Evolutionary conservation across 1,140 invertebrate species (phyloP).

Genomic region (Gonioctena quinquepunctata): DNA sequence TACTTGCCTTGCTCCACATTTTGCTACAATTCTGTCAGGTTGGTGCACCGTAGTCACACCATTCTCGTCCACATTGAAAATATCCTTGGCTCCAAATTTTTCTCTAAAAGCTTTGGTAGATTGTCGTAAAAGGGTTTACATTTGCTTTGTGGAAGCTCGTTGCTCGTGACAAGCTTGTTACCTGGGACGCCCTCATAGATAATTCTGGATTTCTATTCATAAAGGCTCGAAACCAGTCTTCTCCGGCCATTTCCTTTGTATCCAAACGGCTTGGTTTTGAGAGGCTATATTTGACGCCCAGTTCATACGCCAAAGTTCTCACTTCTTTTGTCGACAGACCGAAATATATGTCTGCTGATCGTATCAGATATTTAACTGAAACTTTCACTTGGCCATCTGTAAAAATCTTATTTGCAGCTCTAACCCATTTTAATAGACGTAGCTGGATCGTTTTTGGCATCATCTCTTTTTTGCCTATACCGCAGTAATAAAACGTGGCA

Average conservation of each 20-base stretch:
- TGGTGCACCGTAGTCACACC: conserved; percentile 58
- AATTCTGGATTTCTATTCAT: conserved; percentile 56
- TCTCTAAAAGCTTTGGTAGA: conserved; percentile 44
- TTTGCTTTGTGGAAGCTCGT: conserved; percentile 57
- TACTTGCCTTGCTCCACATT: conserved; percentile 55
- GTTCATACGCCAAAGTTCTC: conserved; percentile 38
- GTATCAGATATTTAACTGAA: conserved; percentile 29
- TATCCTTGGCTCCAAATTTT: conserved; percentile 44
- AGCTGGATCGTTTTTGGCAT: too few species aligned
- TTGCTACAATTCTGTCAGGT: conserved; percentile 49
- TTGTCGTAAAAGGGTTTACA: conserved; percentile 51
- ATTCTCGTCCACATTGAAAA: conserved; percentile 59
- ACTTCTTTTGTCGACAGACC: conserved; percentile 37
- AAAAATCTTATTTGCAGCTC: too few species aligned
- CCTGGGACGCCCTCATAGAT: conserved; percentile 54
- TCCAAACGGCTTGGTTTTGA: conserved; percentile 36
- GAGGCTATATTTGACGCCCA: conserved; percentile 37
- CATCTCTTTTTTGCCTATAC: too few species aligned
- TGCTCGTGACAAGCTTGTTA: conserved; percentile 43
- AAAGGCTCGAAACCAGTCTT: conserved; percentile 57
- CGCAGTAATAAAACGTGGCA: too few species aligned
- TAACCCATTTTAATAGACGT: too few species aligned
- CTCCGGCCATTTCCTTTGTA: conserved; percentile 50
- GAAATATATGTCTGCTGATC: conserved; percentile 37
- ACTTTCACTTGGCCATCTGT: too few species aligned